phyloP scores from a whole-genome alignment of 1,140 invertebrate species.

The Charaxes varanes region DNA sequence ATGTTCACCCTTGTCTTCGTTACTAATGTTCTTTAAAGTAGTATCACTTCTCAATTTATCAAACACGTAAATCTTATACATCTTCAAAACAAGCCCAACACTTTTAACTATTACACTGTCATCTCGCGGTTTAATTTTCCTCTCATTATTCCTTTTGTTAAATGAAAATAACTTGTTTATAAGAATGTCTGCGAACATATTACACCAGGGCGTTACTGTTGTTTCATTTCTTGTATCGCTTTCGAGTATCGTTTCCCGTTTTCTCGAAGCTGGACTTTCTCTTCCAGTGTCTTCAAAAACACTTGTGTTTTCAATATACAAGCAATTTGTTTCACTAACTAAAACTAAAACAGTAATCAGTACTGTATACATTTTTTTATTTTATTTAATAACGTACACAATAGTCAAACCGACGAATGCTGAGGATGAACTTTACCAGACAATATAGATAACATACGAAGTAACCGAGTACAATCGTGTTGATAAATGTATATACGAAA shows the following conservation, averaged over 20 bases:
- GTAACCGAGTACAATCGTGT: constrained; percentile 26
- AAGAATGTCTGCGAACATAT: constrained; percentile 45
- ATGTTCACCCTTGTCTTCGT: constrained; percentile 4
- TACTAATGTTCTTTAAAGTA: constrained; percentile 5
- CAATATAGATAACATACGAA: constrained; percentile 27
- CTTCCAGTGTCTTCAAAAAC: constrained; percentile 16
- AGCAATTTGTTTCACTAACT: constrained; percentile 23
- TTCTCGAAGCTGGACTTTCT: constrained; percentile 40
- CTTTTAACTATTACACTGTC: constrained; percentile 23
- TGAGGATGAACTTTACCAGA: constrained; percentile 31
- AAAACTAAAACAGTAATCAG: constrained; percentile 29
- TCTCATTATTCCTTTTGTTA: constrained; percentile 23
- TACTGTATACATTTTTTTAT: constrained; percentile 31
- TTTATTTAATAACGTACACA: constrained; percentile 15
- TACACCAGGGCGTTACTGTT: constrained; percentile 41
- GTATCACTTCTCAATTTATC: constrained; percentile 25
- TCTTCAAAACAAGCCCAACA: constrained; percentile 32
- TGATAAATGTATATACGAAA: constrained; percentile 12
- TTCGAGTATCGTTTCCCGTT: constrained; percentile 40
- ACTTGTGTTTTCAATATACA: constrained; percentile 14
- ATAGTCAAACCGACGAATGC: constrained; percentile 23
- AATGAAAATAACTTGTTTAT: constrained; percentile 40
- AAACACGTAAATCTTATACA: constrained; percentile 44
- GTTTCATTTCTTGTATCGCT: constrained; percentile 21
- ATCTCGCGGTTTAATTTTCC: constrained; percentile 15